Conservation (phyloP, 2,113 vertebrate species). For the Archilochus colubris region DNA sequence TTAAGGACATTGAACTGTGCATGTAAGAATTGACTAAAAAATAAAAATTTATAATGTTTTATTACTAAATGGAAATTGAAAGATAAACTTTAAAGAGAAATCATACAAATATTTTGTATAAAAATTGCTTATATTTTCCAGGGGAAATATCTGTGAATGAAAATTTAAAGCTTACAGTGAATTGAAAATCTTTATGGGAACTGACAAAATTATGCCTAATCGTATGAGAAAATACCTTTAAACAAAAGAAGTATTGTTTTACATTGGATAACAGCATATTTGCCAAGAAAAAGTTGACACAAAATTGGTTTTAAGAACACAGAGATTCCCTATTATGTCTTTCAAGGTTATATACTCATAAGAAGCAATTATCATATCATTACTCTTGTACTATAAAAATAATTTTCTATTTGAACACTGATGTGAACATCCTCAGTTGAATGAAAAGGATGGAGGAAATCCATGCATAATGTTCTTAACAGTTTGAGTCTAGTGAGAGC, state of each 20-base stretch:
- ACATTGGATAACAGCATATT: neutral
- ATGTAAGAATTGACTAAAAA: neutral
- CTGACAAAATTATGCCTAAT: neutral
- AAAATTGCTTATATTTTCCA: neutral
- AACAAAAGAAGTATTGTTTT: neutral
- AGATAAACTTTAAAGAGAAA: neutral
- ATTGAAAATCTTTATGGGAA: neutral
- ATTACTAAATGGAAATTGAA: neutral
- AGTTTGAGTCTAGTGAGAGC: neutral
- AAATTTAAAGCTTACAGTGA: neutral
- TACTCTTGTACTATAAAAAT: conserved; percentile 36
- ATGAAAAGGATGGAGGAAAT: conserved; percentile 50
- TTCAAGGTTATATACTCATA: conserved; percentile 47
- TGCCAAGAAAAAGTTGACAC: neutral
- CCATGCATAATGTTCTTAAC: conserved; percentile 44
- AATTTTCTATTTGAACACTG: conserved; percentile 59
- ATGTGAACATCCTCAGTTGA: conserved; percentile 30
- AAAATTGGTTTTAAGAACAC: conserved; percentile 19
- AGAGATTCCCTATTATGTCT: neutral
- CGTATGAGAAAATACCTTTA: neutral
- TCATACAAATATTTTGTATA: neutral
- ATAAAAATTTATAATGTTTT: neutral
- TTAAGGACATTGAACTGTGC: neutral
- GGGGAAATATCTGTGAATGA: neutral
- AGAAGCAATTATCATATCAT: conserved; percentile 63